phyloP scores from a whole-genome alignment of 2,888 invertebrate species.

The Nomada hirtipes region DNA sequence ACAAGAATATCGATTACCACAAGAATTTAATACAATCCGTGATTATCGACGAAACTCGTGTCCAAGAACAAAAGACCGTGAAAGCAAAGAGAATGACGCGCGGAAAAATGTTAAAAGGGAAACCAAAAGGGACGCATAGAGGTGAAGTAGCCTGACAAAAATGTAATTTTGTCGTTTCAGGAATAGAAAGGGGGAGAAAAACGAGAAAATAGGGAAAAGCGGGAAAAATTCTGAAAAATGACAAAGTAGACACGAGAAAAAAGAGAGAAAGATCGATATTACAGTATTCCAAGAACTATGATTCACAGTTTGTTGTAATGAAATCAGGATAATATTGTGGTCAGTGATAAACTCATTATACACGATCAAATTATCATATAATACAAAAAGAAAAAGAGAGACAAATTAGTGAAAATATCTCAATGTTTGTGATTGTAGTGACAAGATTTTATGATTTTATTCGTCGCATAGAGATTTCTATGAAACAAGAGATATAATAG shows the following conservation, averaged over 20 bases:
- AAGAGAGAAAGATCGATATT: no score
- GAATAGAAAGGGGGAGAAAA: conserved; percentile 5
- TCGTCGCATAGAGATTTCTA: neutral
- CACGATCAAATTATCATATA: no score
- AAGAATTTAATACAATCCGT: conserved; percentile 20
- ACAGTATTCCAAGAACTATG: no score
- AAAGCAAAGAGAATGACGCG: conserved; percentile 9
- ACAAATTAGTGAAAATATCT: no score
- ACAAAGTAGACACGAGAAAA: conserved; percentile 4
- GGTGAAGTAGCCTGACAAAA: conserved; percentile 18
- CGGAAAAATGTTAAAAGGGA: conserved; percentile 22
- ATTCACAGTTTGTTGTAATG: no score
- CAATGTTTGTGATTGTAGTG: no score
- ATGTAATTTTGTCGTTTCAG: conserved; percentile 36
- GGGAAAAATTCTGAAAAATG: neutral
- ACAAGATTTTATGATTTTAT: neutral
- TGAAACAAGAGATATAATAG: neutral
- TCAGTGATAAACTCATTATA: no score
- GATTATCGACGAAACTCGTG: conserved; percentile 29
- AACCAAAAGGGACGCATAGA: conserved; percentile 19
- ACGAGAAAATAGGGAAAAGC: conserved; percentile 7
- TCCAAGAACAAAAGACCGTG: conserved; percentile 1
- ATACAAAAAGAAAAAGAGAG: no score
- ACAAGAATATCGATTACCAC: conserved; percentile 1
- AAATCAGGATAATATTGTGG: no score